Evolutionary conservation across 2,797 vertebrate genomes (phyloP).

Genomic region (Melanotaenia boesemani): DNA sequence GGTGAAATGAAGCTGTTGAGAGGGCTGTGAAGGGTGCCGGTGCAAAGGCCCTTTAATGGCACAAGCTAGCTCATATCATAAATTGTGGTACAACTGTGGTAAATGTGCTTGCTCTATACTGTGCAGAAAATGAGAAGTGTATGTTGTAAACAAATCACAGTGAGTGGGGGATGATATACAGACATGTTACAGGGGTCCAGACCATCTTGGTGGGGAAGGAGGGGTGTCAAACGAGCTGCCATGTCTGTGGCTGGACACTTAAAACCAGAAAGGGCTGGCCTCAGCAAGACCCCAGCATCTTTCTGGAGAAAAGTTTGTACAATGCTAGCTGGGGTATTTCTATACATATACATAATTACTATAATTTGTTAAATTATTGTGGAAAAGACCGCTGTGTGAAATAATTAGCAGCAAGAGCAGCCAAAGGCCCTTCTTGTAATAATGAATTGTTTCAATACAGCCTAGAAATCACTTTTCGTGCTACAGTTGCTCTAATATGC

Average conservation of each 20-base stretch:
- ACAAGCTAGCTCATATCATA: constrained; percentile 60
- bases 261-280: constrained; percentile 10
- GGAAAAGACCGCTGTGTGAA: constrained; percentile 50
- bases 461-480: constrained; percentile 44
- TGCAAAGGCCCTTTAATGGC: constrained; percentile 19
- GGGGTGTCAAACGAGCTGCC: constrained; percentile 42
- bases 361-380: constrained; percentile 64
- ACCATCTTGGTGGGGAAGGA: background rate
- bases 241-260: constrained; percentile 9
- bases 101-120: constrained; percentile 67
- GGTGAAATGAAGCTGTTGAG: constrained; percentile 57
- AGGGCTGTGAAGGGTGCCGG: constrained; percentile 17
- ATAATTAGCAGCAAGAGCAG: constrained; percentile 63
- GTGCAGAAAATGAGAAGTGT: constrained; percentile 55
- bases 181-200: constrained; percentile 28
- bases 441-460: constrained; percentile 57
- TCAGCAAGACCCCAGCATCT: constrained; percentile 10
- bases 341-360: constrained; percentile 58
- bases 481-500: constrained; percentile 39
- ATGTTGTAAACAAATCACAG: constrained; percentile 60
- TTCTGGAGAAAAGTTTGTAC: background rate
- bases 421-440: constrained; percentile 46
- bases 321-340: constrained; percentile 21
- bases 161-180: constrained; percentile 39
- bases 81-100: constrained; percentile 63